Evolutionary conservation across 2,113 vertebrate genomes (phyloP).

Genomic region (Triplophysa rosa): DNA sequence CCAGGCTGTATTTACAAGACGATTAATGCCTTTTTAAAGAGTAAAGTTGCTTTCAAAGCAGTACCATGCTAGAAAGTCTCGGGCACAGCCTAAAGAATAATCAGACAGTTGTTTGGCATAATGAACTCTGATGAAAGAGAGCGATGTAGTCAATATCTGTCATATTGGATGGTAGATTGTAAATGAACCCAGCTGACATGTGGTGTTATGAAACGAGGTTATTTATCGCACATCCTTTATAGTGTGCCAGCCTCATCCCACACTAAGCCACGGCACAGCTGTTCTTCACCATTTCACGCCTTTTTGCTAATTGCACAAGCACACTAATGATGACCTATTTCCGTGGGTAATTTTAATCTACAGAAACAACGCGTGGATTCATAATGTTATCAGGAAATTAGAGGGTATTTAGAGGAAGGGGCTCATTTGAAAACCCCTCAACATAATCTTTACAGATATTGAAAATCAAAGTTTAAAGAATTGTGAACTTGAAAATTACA

Average conservation of each 20-base stretch:
- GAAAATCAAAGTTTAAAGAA: background rate
- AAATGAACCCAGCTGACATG: constrained; percentile 38
- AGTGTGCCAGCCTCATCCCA: constrained; percentile 41
- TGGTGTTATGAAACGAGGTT: constrained; percentile 52
- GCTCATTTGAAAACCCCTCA: background rate
- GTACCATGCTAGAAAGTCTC: background rate
- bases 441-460: background rate
- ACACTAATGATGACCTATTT: constrained; percentile 54
- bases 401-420: constrained; percentile 9
- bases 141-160: constrained; percentile 8
- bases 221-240: constrained; percentile 49
- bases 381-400: constrained; percentile 32
- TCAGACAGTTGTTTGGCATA: constrained; percentile 16
- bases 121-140: constrained; percentile 14
- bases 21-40: constrained; percentile 16
- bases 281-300: constrained; percentile 55
- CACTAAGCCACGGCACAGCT: constrained; percentile 54
- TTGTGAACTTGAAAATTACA: too few species aligned
- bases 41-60: constrained; percentile 3
- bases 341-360: constrained; percentile 54
- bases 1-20: background rate
- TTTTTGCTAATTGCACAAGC: constrained; percentile 56
- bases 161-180: constrained; percentile 19
- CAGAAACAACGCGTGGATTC: constrained; percentile 48
- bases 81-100: background rate